Conservation (phyloP, 2,888 invertebrate genomes). For the Euclidia mi region DNA sequence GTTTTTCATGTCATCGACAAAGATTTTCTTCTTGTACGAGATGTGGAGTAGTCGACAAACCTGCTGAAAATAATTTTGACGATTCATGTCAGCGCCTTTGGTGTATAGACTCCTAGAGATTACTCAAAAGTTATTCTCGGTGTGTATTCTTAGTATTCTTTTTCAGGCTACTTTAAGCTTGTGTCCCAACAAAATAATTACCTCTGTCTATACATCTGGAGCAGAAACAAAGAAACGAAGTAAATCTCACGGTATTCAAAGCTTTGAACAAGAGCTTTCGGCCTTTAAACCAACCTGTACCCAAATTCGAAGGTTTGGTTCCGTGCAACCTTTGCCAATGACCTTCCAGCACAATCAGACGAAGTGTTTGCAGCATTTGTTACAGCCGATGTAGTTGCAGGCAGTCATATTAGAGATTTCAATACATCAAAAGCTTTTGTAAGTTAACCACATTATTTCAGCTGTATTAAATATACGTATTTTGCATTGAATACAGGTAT, state of each 20-base stretch:
- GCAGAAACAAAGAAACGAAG: conserved; percentile 47
- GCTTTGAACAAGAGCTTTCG: conserved; percentile 91
- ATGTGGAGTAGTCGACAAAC: too few relatives aligned
- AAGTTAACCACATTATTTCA: conserved; percentile 41
- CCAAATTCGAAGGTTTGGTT: conserved; percentile 90
- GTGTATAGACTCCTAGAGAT: too few relatives aligned
- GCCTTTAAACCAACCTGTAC: conserved; percentile 92
- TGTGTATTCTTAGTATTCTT: too few relatives aligned
- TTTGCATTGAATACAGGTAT: too few relatives aligned
- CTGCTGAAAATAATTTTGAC: too few relatives aligned
- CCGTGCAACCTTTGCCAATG: conserved; percentile 92
- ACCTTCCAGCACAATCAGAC: conserved; percentile 89
- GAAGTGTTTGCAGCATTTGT: conserved; percentile 93
- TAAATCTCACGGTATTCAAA: conserved; percentile 89
- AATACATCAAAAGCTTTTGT: conserved; percentile 91
- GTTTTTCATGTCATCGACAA: too few relatives aligned
- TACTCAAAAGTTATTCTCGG: too few relatives aligned
- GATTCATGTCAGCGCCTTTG: too few relatives aligned
- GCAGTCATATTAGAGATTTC: conserved; percentile 87
- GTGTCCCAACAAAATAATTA: conserved; percentile 56
- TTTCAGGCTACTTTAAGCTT: conserved; percentile 61
- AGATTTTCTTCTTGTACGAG: too few relatives aligned
- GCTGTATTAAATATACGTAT: too few relatives aligned
- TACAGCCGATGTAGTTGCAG: conserved; percentile 83
- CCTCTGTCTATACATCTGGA: conserved; percentile 55